Base-by-base conservation (phyloP, 2,113 vertebrate genomes). In the Columba livia region DNA sequence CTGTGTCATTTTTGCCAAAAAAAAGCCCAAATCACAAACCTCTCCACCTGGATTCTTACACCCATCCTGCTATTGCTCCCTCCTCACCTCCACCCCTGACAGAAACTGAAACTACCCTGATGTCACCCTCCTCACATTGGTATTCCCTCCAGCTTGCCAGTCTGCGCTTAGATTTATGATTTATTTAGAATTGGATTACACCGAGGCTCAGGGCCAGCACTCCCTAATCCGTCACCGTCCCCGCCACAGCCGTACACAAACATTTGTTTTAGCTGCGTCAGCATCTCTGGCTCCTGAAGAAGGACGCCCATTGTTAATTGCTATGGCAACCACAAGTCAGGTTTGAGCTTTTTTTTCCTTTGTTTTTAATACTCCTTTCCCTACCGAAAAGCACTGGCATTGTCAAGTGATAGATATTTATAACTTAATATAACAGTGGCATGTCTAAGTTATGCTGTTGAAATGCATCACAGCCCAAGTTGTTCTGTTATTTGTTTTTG, bases 181-280 rank as follows among this genome's bases (percentile, higher is more conserved):
- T 98, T 98, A 98, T 98, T 98, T 98, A 97, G 97, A 94, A 97
- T 10, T 94, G 95, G 97, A 97, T 98, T 98, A 98, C 95, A 96
- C 83, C 10, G 57, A 95, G 93, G 94, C 97, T 97, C 97, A 96
- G 98, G 98, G 98, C 98, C 97, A 98, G 96, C 94, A 64, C 85
- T 97, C 95, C 85, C 96, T 97, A 98, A 98, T 98, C 97, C 0
- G 91, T 98, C 98, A 98, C 97, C 85, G 26, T 97, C 97, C 96
- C 95, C 47, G 1, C 92, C 47, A 85, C 4, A 93, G 96, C 95
- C 95, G 62, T 97, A 94, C 94, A 97, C 95, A 98, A 98, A 98
- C 97, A 97, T 98, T 98, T 97, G 95, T 97, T 98, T 98, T 97
- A 97, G 98, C 98, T 97, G 97, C 94, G 24, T 98, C 98, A 98